Base-by-base conservation (phyloP, 2,113 vertebrate species). In the Greenwoodochromis staneri region DNA sequence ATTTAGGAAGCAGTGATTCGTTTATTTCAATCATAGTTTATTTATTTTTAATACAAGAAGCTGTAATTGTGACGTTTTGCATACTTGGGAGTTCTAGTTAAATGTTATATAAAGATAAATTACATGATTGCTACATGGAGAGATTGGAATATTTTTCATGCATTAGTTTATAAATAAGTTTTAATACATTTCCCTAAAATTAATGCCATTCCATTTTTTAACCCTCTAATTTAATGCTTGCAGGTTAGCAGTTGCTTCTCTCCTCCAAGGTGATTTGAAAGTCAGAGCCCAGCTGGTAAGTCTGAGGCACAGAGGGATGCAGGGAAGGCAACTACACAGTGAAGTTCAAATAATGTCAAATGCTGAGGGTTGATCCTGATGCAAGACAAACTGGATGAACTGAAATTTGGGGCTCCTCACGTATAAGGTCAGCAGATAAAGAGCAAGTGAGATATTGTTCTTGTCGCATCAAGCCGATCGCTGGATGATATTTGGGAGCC, bases 251-350 rank as follows among this genome's bases (percentile, higher is more conserved):
- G 86, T 80, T 16, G 80, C 51, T 19, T 47, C 61, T 85, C 51
- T 47, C 80, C 83, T 55, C 31, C 89, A 94, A 95, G 94, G 94
- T 95, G 93, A 90, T 85, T 83, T 95, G 88, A 95, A 95, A 92
- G 94, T 95, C 94, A 86, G 73, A 87, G 90, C 88, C 63, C 88
- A 93, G 92, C 80, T 84, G 80, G 86, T 82, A 69, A 87, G 90
- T 90, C 93, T 85, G 89, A 86, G 87, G 66, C 89, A 19, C 82
- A 42, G 90, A 86, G 80, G 69, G 85, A 89, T 53, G 87, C 83
- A 63, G 86, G 83, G 47, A 11, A 71, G 85, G 88, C 76, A 83
- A 80, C 71, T 66, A 92, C 92, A 85, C 86, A 21, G 59, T 29
- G 1, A 87, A 89, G 94, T 94, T 95, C 90, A 94, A 89, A 91